These are phyloP conservation scores for Globodera rostochiensis DNA, from an alignment of 1,140 invertebrate species.

Conservation along the genomic window DNA sequence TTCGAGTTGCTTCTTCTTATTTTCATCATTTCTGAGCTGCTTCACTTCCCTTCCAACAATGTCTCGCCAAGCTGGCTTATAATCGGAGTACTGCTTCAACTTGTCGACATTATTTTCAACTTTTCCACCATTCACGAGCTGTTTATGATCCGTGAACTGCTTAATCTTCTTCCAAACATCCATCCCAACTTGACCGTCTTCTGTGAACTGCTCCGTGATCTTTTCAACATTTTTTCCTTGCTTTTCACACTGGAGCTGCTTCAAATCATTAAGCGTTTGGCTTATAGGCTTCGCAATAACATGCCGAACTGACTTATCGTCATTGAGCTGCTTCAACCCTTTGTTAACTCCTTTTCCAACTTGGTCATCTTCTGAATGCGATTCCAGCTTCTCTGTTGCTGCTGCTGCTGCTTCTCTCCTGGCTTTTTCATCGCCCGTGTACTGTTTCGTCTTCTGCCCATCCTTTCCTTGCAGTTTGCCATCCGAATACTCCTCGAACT, in stretches of 20 bases:
- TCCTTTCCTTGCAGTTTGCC: not conserved
- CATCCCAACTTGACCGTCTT: not conserved
- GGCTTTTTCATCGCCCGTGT: not conserved
- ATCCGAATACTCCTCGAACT: not conserved
- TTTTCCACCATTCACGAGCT: not conserved
- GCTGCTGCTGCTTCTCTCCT: not conserved
- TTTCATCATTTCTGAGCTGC: not conserved
- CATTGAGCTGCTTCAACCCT: not conserved
- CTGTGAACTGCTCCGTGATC: too few relatives aligned
- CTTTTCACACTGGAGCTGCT: too few relatives aligned
- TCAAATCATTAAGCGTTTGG: too few relatives aligned
- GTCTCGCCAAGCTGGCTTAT: not conserved
- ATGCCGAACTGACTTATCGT: too few relatives aligned
- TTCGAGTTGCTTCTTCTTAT: not conserved
- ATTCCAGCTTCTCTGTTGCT: not conserved
- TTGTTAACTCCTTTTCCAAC: not conserved
- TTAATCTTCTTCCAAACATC: not conserved
- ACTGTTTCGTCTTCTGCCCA: constrained; percentile 1
- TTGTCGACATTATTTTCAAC: not conserved
- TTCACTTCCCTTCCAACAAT: not conserved
- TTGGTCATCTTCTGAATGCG: too few relatives aligned
- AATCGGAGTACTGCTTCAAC: not conserved
- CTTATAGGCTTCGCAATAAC: too few relatives aligned
- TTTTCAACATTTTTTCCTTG: too few relatives aligned
- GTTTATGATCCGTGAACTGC: not conserved